Percentiles rank a stretch among this genome's conserved stretches.
phyloP scores from a whole-genome alignment of 2,113 vertebrate species.

The Galeopterus variegatus region DNA sequence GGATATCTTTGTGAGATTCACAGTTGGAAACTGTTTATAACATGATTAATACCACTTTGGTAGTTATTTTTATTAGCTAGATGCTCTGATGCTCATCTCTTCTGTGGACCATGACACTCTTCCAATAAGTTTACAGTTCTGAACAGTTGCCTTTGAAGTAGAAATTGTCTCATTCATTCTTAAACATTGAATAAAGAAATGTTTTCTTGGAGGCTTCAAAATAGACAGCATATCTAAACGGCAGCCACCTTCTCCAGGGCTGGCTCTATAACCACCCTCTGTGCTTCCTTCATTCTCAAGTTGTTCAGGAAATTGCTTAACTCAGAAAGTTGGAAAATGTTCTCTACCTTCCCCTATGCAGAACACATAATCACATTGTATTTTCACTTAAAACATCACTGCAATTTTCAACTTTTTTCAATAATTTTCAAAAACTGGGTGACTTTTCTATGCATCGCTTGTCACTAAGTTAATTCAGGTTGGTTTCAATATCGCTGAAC shows the following conservation, averaged over 20 bases:
- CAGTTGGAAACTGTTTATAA: neutral
- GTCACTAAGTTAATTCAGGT: conserved; percentile 40
- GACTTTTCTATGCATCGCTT: conserved; percentile 1
- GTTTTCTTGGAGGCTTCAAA: neutral
- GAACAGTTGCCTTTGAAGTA: neutral
- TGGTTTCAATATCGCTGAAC: conserved; percentile 48
- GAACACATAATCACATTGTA: conserved; percentile 15
- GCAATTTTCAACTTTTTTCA: conserved; percentile 49
- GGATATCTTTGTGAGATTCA: neutral
- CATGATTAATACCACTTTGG: neutral
- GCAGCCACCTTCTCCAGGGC: neutral
- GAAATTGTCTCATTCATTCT: neutral
- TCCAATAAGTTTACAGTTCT: neutral
- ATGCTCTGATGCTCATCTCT: neutral
- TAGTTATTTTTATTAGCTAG: neutral
- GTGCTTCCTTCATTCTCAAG: neutral
- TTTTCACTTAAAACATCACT: conserved; percentile 1
- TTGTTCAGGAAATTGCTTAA: conserved; percentile 59
- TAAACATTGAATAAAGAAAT: neutral
- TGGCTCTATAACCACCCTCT: neutral
- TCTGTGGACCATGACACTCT: neutral
- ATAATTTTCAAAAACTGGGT: conserved; percentile 49
- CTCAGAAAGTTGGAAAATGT: neutral
- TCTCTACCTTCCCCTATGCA: conserved; percentile 3
- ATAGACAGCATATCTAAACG: neutral